Percentiles rank a stretch among this genome's conserved stretches.
Evolutionary conservation across 2,888 invertebrate species (phyloP).

Genomic region (Raillietiella orientalis): DNA sequence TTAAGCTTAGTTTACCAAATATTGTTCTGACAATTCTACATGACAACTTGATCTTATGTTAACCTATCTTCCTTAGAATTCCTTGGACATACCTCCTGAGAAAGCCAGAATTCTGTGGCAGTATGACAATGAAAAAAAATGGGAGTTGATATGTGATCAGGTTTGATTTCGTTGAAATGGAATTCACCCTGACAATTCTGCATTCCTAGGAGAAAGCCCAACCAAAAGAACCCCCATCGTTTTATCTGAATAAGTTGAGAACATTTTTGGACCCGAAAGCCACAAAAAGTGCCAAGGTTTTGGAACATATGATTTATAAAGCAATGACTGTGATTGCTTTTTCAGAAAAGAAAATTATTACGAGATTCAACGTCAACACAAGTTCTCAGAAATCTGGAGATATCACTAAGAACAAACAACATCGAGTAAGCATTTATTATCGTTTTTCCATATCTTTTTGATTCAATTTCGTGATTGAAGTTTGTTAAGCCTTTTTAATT

Average conservation of each 20-base stretch:
- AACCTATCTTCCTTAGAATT: slow-evolving; percentile 27
- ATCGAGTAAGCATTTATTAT: slow-evolving; percentile 45
- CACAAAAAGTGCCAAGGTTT: slow-evolving; percentile 75
- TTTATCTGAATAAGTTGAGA: slow-evolving; percentile 76
- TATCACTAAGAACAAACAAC: slow-evolving; percentile 89
- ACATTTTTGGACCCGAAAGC: slow-evolving; percentile 90
- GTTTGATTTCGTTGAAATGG: slow-evolving; percentile 17
- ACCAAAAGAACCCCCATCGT: slow-evolving; percentile 87
- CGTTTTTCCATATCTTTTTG: background rate
- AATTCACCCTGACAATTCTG: slow-evolving; percentile 4
- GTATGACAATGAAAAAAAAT: slow-evolving; percentile 93
- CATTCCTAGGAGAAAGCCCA: slow-evolving; percentile 64
- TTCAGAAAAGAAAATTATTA: slow-evolving; percentile 87
- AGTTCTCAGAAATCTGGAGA: slow-evolving; percentile 89
- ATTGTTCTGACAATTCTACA: background rate
- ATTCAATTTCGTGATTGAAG: background rate
- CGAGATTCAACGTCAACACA: slow-evolving; percentile 92
- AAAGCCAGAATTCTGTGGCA: slow-evolving; percentile 81
- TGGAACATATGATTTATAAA: too few relatives aligned
- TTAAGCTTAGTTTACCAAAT: too few relatives aligned
- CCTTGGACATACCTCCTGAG: slow-evolving; percentile 95
- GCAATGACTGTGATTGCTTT: slow-evolving; percentile 7
- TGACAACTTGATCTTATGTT: slow-evolving; percentile 1
- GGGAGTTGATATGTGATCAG: slow-evolving; percentile 99
- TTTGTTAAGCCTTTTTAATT: slow-evolving; percentile 1